These are phyloP conservation scores for Gari tellinella DNA, from an alignment of 2,888 invertebrate genomes.

Conservation along the genomic window DNA sequence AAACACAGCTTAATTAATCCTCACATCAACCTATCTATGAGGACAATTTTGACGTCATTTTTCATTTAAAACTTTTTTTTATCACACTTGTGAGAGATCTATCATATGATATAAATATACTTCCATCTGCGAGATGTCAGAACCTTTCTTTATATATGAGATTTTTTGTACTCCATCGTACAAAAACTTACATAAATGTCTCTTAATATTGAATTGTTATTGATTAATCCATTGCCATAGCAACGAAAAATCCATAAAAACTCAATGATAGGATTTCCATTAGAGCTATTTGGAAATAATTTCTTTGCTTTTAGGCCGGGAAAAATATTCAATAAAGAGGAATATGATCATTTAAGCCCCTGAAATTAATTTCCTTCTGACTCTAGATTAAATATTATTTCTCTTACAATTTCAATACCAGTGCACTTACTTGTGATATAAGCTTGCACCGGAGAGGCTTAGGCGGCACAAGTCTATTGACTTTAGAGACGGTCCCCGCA, in stretches of 20 bases:
- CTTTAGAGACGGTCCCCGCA: too few species aligned
- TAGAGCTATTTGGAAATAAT: conserved; percentile 58
- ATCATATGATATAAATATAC: too few species aligned
- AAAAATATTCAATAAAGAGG: conserved; percentile 42
- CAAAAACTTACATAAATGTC: conserved; percentile 14
- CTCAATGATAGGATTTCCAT: conserved; percentile 52
- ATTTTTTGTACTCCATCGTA: too few species aligned
- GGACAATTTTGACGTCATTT: too few species aligned
- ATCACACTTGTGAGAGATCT: too few species aligned
- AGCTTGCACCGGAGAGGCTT: too few species aligned
- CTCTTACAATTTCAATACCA: conserved; percentile 44
- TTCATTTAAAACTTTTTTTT: too few species aligned
- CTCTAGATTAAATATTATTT: conserved; percentile 56
- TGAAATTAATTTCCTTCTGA: conserved; percentile 54
- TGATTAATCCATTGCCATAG: conserved; percentile 45
- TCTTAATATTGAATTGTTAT: conserved; percentile 42
- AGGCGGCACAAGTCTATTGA: too few species aligned
- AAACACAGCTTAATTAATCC: too few species aligned
- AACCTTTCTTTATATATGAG: too few species aligned
- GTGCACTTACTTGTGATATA: conserved; percentile 22
- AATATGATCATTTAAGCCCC: conserved; percentile 55
- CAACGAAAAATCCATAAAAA: conserved; percentile 47
- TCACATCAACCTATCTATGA: too few species aligned
- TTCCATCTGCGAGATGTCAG: too few species aligned
- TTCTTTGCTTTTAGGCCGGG: conserved; percentile 39